phyloP scores from a whole-genome alignment of 2,797 vertebrate genomes.

The Harpagifer antarcticus region DNA sequence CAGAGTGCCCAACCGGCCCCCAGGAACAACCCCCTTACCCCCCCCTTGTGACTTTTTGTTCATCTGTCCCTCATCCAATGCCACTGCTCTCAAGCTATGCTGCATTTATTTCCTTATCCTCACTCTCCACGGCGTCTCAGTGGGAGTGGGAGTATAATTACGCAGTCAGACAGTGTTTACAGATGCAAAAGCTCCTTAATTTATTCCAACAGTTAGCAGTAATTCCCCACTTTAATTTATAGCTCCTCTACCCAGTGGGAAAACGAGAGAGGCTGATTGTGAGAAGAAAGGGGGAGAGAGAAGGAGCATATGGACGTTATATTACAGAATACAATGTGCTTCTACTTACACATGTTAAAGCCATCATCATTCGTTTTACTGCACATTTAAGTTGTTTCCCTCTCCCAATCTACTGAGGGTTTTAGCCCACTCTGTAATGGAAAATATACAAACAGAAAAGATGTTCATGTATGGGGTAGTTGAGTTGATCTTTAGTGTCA shows the following conservation, averaged over 20 bases:
- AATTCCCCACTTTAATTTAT: constrained; percentile 90
- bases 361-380: constrained; percentile 36
- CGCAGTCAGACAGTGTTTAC: constrained; percentile 88
- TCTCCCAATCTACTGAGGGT: constrained; percentile 23
- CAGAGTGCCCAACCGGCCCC: constrained; percentile 37
- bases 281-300: constrained; percentile 47
- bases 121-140: constrained; percentile 74
- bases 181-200: constrained; percentile 88
- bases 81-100: constrained; percentile 54
- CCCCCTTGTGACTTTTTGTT: constrained; percentile 54
- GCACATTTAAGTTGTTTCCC: constrained; percentile 32
- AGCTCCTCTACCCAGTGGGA: constrained; percentile 83
- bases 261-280: constrained; percentile 71
- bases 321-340: constrained; percentile 44
- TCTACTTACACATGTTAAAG: constrained; percentile 34
- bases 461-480: constrained; percentile 15
- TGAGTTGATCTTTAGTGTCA: constrained; percentile 44
- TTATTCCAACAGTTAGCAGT: constrained; percentile 90
- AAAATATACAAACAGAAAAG: constrained; percentile 31
- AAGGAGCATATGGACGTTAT: constrained; percentile 68
- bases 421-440: constrained; percentile 16
- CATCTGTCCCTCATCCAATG: constrained; percentile 45
- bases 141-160: constrained; percentile 88
- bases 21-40: constrained; percentile 42
- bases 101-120: constrained; percentile 64